A percentile compares a stretch with the other conserved stretches of the same genome.
These are phyloP conservation scores for Drosophila parabipectinata DNA, from an alignment of 1,140 invertebrate species.

Conservation along the genomic window DNA sequence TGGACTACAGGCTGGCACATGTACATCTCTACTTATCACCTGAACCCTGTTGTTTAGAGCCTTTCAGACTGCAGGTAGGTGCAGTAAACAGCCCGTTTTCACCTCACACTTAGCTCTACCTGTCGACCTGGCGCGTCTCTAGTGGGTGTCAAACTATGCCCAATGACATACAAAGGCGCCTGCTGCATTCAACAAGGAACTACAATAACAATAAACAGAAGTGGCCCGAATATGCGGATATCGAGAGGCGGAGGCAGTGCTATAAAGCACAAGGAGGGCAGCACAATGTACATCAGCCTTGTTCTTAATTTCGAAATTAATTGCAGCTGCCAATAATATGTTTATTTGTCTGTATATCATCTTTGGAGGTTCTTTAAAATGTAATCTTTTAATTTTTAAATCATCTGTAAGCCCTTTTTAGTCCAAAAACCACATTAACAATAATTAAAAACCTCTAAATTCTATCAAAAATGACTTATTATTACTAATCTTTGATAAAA, in stretches of 20 bases:
- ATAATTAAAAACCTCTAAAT: no score
- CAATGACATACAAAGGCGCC: slow-evolving; percentile 50
- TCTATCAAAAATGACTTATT: no score
- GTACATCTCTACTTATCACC: slow-evolving; percentile 12
- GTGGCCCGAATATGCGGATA: slow-evolving; percentile 2
- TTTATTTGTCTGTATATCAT: no score
- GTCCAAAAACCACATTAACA: no score
- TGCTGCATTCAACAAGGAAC: slow-evolving; percentile 24
- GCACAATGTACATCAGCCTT: neutral
- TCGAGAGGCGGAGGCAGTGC: slow-evolving; percentile 13
- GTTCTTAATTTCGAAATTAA: neutral
- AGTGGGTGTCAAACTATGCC: slow-evolving; percentile 54
- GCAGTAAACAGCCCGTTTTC: slow-evolving; percentile 35
- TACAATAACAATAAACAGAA: slow-evolving; percentile 53
- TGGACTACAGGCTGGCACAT: slow-evolving; percentile 8
- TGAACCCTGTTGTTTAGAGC: slow-evolving; percentile 27
- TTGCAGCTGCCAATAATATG: neutral
- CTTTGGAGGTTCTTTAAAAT: no score
- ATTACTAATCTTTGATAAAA: no score
- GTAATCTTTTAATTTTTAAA: no score
- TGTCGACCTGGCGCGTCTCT: slow-evolving; percentile 35
- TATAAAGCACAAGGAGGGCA: neutral
- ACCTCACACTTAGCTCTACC: slow-evolving; percentile 7
- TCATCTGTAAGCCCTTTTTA: no score
- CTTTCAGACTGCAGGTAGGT: slow-evolving; percentile 23